Conservation (phyloP, 2,797 vertebrate genomes). For the Malacoctenus gilli region DNA sequence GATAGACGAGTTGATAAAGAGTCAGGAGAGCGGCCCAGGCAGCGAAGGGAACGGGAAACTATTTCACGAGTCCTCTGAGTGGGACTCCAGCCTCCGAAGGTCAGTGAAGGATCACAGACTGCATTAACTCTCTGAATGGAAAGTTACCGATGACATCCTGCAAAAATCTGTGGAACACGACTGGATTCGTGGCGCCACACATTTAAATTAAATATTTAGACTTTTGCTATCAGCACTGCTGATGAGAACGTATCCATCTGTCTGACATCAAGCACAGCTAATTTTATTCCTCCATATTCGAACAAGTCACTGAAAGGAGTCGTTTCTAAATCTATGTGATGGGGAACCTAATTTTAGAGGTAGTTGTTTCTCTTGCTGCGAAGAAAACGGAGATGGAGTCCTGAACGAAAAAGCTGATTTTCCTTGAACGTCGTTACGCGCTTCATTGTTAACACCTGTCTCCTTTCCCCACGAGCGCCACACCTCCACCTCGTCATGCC, state of each 20-base stretch:
- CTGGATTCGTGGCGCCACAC: neutral
- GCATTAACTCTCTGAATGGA: constrained; percentile 36
- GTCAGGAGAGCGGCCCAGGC: constrained; percentile 42
- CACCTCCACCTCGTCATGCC: too few relatives aligned
- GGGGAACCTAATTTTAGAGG: too few relatives aligned
- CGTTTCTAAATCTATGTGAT: too few relatives aligned
- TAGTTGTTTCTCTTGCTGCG: too few relatives aligned
- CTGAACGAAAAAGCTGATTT: too few relatives aligned
- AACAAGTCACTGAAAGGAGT: neutral
- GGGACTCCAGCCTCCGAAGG: constrained; percentile 47
- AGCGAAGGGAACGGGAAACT: constrained; percentile 36
- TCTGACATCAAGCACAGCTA: constrained; percentile 1
- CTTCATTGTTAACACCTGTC: too few relatives aligned
- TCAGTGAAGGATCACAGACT: constrained; percentile 48
- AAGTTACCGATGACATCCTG: constrained; percentile 28
- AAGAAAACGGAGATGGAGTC: too few relatives aligned
- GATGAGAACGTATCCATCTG: neutral
- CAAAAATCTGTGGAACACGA: constrained; percentile 21
- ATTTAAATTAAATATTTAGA: constrained; percentile 21
- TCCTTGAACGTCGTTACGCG: too few relatives aligned
- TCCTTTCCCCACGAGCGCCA: too few relatives aligned
- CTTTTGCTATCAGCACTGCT: constrained; percentile 10
- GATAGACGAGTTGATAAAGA: constrained; percentile 63
- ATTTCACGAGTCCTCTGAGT: constrained; percentile 55
- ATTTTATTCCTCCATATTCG: neutral